Base-by-base conservation (phyloP, 2,888 invertebrate genomes). In the Lepidocyrtoides sp. region DNA sequence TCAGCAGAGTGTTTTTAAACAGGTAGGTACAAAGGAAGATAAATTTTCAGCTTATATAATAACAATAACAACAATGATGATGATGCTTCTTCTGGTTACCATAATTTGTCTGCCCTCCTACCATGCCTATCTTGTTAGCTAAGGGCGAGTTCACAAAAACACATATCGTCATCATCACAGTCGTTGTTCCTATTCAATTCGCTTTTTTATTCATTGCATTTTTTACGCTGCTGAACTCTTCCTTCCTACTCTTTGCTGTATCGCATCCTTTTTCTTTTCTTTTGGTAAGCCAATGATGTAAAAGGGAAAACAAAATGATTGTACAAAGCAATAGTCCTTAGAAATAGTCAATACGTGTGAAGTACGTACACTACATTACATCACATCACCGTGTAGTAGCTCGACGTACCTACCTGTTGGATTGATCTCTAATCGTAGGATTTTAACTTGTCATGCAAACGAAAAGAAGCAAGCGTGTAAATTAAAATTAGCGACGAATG, bases 211-310 rank as follows among this genome's bases (percentile, higher is more conserved):
- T 48, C 63, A 44, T 20, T 75, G 72, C 44, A 44, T 69, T 88
- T 60, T 87, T 57, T 81, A 88, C 88, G 81, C 66, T 57, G n/a
- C n/a, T n/a, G n/a, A n/a, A 57, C 54, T 82, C 82, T 89, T 89
- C 89, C 89, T 89, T 89, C 89, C 82, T 89, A 26, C 69, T 69
- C 41, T 14, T 26, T 14, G 41, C 44, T 60, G 26, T 23, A 75
- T 75, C 44, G 26, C 12, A 75, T 75, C 44, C 72, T 75, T 75
- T n/a, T 75, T 48, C 82, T 44, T 12, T 32, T n/a, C 8, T 36
- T 60, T 20, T 32, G 3, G 60, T 48, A 32, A 60, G 36, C 82
- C 57, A 36, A 60, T 32, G 82, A 82, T 26, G 60, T 63, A 2
- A 57, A 57, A 5, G 57, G 20, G 17, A 20, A 57, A 7, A 20